Percentiles rank a stretch among this genome's conserved stretches.
Conservation (phyloP, 2,888 invertebrate genomes). For the Deroplatys truncata region DNA sequence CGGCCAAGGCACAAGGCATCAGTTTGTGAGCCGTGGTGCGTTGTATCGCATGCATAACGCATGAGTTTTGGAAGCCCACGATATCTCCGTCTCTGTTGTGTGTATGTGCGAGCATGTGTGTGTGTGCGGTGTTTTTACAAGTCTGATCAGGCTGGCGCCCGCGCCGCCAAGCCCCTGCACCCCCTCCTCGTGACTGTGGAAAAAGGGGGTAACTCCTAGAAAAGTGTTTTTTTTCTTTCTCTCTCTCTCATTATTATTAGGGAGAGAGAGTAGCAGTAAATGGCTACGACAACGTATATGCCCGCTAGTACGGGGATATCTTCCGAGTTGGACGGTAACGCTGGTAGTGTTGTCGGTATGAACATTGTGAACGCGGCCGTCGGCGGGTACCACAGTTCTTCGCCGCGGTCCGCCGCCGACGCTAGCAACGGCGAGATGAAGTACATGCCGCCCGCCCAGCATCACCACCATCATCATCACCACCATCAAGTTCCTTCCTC, state of each 20-base stretch:
- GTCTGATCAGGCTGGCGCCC: constrained; percentile 21
- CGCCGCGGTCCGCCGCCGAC: constrained; percentile 80
- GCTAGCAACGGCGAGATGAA: constrained; percentile 93
- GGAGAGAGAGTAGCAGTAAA: constrained; percentile 39
- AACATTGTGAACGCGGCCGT: constrained; percentile 42
- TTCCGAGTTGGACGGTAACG: constrained; percentile 68
- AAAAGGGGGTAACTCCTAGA: constrained; percentile 18
- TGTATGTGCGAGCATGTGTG: constrained; percentile 19
- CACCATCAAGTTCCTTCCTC: constrained; percentile 64
- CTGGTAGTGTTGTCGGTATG: constrained; percentile 40
- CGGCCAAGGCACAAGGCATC: constrained; percentile 19
- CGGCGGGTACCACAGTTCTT: constrained; percentile 78
- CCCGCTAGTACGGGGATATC: constrained; percentile 69
- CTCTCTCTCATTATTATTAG: constrained; percentile 10
- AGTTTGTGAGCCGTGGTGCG: constrained; percentile 35
- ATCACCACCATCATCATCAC: constrained; percentile 77
- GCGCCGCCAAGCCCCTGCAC: constrained; percentile 16
- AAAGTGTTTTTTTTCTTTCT: constrained; percentile 8
- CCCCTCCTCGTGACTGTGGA: constrained; percentile 23
- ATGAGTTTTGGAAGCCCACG: constrained; percentile 44
- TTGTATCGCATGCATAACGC: constrained; percentile 56
- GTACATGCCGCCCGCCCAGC: constrained; percentile 79
- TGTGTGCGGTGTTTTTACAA: constrained; percentile 22
- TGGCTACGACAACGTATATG: constrained; percentile 96
- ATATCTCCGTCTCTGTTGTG: constrained; percentile 10